Percentiles rank a stretch among this genome's conserved stretches.
Evolutionary conservation across 2,113 vertebrate genomes (phyloP).

Genomic region (Pteronura brasiliensis): DNA sequence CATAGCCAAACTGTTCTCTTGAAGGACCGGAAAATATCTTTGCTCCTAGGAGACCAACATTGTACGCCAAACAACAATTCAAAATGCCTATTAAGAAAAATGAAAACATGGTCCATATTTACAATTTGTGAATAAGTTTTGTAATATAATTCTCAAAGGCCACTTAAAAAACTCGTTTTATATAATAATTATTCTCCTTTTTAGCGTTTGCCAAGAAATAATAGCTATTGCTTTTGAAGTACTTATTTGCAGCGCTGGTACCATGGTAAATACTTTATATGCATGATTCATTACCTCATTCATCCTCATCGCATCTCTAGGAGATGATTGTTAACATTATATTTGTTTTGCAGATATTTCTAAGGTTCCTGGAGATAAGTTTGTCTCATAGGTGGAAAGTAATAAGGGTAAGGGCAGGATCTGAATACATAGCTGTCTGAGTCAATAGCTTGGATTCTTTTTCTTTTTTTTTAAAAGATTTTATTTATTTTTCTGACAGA

Average conservation of each 20-base stretch:
- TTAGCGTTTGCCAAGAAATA: neutral
- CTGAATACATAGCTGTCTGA: neutral
- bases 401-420: neutral
- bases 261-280: neutral
- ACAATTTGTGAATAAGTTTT: neutral
- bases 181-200: neutral
- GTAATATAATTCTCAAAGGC: neutral
- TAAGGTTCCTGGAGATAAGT: neutral
- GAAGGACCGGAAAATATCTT: conserved; percentile 90
- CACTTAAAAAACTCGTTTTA: neutral
- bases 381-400: neutral
- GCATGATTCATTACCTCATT: neutral
- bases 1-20: conserved; percentile 91
- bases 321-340: neutral
- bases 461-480: no score
- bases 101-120: conserved; percentile 33
- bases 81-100: conserved; percentile 81
- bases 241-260: neutral
- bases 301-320: neutral
- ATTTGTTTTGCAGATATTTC: neutral
- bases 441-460: neutral
- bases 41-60: conserved; percentile 87
- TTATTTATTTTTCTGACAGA: no score
- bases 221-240: neutral
- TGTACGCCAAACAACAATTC: conserved; percentile 86